phyloP scores from a whole-genome alignment of 2,113 vertebrate species.

The Oncorhynchus clarkii region DNA sequence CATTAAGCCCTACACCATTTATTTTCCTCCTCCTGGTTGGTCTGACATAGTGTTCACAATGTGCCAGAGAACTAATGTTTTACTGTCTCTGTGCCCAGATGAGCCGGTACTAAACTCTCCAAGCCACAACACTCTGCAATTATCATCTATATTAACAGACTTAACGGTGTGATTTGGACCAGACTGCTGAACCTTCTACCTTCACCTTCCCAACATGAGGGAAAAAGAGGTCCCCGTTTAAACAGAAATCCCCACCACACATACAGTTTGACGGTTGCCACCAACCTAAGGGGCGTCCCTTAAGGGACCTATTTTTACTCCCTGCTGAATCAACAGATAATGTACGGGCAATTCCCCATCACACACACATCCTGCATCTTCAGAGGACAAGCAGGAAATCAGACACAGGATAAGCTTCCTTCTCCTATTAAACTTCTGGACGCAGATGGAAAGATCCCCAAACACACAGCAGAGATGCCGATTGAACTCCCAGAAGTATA shows the following conservation, averaged over 20 bases:
- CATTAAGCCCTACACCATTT: slow-evolving; percentile 4
- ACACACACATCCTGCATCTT: slow-evolving; percentile 6
- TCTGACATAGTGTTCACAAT: slow-evolving; percentile 22
- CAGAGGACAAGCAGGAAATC: not conserved
- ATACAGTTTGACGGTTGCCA: not conserved
- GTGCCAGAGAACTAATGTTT: not conserved
- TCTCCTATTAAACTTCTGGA: not conserved
- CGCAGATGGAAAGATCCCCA: not conserved
- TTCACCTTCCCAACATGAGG: not conserved
- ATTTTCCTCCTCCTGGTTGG: slow-evolving; percentile 37
- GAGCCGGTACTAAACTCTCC: slow-evolving; percentile 19
- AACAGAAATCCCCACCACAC: not conserved
- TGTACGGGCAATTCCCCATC: not conserved
- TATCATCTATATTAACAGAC: slow-evolving; percentile 36
- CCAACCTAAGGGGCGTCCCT: not conserved
- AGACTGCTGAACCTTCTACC: not conserved
- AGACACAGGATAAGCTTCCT: slow-evolving; percentile 7
- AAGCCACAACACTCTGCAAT: slow-evolving; percentile 65
- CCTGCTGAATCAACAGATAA: slow-evolving; percentile 29
- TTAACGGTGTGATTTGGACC: not conserved
- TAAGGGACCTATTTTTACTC: slow-evolving; percentile 15
- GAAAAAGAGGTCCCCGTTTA: not conserved
- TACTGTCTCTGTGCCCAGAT: slow-evolving; percentile 14
- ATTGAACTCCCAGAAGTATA: not conserved
- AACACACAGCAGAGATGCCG: not conserved